phyloP scores from a whole-genome alignment of 1,140 invertebrate species.

The Argopecten irradians region DNA sequence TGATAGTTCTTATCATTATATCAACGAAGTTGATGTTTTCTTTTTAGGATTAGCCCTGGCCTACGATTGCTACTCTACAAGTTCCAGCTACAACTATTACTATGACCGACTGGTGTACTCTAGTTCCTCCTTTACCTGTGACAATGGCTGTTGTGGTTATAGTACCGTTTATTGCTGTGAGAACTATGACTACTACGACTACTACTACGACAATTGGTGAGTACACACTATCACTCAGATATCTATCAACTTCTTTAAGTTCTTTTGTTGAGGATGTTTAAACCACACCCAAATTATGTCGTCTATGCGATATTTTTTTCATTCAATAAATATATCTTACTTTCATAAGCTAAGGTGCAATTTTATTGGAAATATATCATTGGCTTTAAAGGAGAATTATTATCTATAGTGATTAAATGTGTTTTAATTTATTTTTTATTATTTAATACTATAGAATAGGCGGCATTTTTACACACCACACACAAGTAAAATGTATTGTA shows the following conservation, averaged over 20 bases:
- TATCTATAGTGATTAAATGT: too few species aligned
- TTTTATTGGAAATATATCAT: too few species aligned
- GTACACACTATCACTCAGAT: not conserved
- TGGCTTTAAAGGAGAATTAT: too few species aligned
- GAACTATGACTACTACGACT: not conserved
- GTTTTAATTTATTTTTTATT: too few species aligned
- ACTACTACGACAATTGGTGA: not conserved
- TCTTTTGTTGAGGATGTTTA: not conserved
- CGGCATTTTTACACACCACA: too few species aligned
- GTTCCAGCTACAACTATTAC: not conserved
- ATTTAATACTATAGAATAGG: too few species aligned
- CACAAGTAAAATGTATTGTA: too few species aligned
- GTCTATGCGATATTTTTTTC: not conserved
- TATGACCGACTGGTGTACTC: not conserved
- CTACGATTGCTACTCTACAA: not conserved
- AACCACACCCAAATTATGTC: not conserved
- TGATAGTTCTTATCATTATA: not conserved
- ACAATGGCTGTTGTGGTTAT: not conserved
- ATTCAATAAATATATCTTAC: too few species aligned
- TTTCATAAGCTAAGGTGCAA: too few species aligned
- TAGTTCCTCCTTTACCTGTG: not conserved
- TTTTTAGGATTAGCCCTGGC: not conserved
- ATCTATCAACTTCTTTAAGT: not conserved
- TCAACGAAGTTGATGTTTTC: not conserved
- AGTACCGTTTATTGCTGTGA: not conserved